These are phyloP conservation scores for Dicaeum eximium DNA, from an alignment of 2,113 vertebrate species.

Conservation along the genomic window DNA sequence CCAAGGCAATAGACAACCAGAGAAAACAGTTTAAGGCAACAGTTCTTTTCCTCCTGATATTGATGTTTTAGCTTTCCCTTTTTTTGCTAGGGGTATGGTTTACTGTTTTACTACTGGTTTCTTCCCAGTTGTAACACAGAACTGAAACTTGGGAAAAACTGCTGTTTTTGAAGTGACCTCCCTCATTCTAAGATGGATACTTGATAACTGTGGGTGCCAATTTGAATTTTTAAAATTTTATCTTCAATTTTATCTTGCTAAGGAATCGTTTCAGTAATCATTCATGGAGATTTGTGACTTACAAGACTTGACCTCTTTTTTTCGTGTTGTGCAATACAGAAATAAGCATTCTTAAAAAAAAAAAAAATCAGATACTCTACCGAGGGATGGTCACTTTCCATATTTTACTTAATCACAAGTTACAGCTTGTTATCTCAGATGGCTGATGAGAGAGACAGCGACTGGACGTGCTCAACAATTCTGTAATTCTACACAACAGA, in stretches of 20 bases:
- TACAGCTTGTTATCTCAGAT: background rate
- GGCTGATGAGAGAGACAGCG: background rate
- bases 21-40: background rate
- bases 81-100: background rate
- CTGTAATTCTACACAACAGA: background rate
- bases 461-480: background rate
- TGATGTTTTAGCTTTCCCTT: background rate
- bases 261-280: background rate
- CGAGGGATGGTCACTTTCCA: background rate
- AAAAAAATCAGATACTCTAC: background rate
- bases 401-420: background rate
- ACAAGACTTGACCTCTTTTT: background rate
- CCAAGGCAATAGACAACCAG: background rate
- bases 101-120: background rate
- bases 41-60: background rate
- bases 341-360: background rate
- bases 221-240: background rate
- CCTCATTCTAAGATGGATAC: background rate
- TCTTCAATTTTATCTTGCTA: background rate
- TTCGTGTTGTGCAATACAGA: background rate
- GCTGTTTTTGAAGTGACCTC: background rate
- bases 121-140: background rate
- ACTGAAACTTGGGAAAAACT: background rate
- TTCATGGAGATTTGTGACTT: background rate
- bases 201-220: background rate